Evolutionary conservation across 2,888 invertebrate species (phyloP), one percentile per base, ranked within the genome.

Genomic region (Melolontha melolontha): DNA sequence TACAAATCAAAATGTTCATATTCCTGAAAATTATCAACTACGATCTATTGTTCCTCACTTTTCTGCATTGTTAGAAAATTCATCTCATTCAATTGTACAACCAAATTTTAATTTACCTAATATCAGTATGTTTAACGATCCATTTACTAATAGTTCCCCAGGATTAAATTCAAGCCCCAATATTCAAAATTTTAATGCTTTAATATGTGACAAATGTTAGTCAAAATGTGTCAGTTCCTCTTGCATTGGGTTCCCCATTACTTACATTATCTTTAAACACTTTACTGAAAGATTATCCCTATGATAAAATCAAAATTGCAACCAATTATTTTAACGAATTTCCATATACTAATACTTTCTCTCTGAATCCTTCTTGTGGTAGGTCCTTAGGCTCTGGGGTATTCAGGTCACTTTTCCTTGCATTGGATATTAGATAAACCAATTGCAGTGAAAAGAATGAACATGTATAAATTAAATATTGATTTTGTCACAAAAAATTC

Each of bases 341-440:
- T 1, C 79, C 76, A 22, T 22, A 22, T 62, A 47, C 64, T 40
- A 70, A 63, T 29, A 59, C 62, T 11, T 11, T 27, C 14, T 66
- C 70, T 47, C n/a, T 52, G 12, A 65, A 16, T 2, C 49, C 67
- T 11, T 70, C 72, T n/a, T 67, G 65, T 22, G 82, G 82, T 1
- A 72, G 80, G 55, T 79, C 81, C 72, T 73, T 82, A 64, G 82
- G 82, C 27, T 85, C 86, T 69, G 92, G 92, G 16, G 91, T 89
- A 1, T 92, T 91, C 83, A 92, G 92, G 7, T 85, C 87, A 69
- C 90, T 90, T 0, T 90, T 85, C 81, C 82, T 86, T 55, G 88
- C 86, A 2, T 77, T 77, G 8, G 85, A 85, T 84, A 2, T 75
- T 82, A 27, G 80, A 88, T 81, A 76, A 81, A 75, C 80, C 84